Conservation (phyloP, 2,113 vertebrate species). For the Sapayoa aenigma region DNA sequence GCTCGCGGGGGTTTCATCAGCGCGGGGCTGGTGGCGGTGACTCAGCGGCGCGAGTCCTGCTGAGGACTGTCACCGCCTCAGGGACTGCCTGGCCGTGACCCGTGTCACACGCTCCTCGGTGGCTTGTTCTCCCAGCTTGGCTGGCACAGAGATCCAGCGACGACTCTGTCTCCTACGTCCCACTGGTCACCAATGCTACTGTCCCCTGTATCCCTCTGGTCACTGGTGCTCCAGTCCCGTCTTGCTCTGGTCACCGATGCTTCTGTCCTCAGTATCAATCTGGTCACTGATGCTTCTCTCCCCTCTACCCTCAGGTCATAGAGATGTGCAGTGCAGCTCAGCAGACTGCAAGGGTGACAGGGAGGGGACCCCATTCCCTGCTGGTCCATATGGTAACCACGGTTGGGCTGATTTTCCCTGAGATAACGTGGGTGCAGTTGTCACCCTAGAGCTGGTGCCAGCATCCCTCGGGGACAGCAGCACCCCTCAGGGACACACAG, state of each 20-base stretch:
- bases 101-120: background rate
- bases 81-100: background rate
- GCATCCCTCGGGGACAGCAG: background rate
- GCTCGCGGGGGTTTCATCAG: background rate
- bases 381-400: rapidly evolving
- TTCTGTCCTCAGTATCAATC: background rate
- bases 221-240: background rate
- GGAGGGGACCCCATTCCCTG: background rate
- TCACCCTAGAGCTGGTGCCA: background rate
- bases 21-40: constrained; percentile 31
- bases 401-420: background rate
- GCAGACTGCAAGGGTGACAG: rapidly evolving
- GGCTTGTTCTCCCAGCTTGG: background rate
- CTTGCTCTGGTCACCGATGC: background rate
- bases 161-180: background rate
- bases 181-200: background rate
- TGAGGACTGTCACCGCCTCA: background rate
- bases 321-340: background rate
- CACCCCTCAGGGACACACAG: background rate
- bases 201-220: background rate
- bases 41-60: background rate
- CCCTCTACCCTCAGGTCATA: rapidly evolving
- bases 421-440: background rate
- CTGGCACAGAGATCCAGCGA: background rate
- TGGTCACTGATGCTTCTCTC: too few relatives aligned